Percentiles rank a stretch among this genome's conserved stretches.
Conservation (phyloP, 2,888 invertebrate species). For the Scelioninae gen. 1 region DNA sequence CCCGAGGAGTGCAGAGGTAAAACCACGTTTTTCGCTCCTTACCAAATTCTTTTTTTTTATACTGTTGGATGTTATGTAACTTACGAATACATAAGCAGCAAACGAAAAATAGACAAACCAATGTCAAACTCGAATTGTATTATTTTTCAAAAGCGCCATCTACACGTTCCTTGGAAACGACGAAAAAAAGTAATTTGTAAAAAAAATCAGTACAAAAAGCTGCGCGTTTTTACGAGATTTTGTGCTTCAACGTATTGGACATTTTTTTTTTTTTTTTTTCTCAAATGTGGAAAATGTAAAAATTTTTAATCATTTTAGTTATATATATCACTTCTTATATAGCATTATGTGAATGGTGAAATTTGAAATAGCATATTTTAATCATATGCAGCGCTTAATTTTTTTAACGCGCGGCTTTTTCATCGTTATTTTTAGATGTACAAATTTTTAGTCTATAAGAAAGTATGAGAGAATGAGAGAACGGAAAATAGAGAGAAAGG, state of each 20-base stretch:
- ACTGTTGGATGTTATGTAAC: conserved; percentile 5
- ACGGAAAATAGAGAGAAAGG: background rate
- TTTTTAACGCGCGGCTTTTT: background rate
- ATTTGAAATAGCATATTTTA: too few relatives aligned
- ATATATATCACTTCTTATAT: too few relatives aligned
- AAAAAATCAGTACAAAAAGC: conserved; percentile 6
- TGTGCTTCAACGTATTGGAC: too few relatives aligned
- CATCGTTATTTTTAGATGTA: conserved; percentile 52
- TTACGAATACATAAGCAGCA: conserved; percentile 1
- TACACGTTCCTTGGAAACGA: conserved; percentile 32
- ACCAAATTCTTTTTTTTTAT: conserved; percentile 12
- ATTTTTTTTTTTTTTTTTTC: too few relatives aligned
- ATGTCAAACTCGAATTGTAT: conserved; percentile 20
- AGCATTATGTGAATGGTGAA: too few relatives aligned
- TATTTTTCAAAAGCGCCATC: conserved; percentile 46
- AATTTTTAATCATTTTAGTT: too few relatives aligned
- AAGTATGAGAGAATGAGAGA: conserved; percentile 3
- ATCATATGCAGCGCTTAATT: too few relatives aligned
- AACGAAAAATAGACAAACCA: background rate
- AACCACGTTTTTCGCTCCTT: conserved; percentile 5
- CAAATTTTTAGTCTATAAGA: conserved; percentile 49
- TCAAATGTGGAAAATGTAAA: too few relatives aligned
- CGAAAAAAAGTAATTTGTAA: conserved; percentile 12
- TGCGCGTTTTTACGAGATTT: conserved; percentile 4
- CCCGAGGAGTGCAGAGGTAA: conserved; percentile 69